Percentiles rank a stretch among this genome's conserved stretches.
These are phyloP conservation scores for Coelinius sp. DNA, from an alignment of 2,888 invertebrate species.

Conservation along the genomic window DNA sequence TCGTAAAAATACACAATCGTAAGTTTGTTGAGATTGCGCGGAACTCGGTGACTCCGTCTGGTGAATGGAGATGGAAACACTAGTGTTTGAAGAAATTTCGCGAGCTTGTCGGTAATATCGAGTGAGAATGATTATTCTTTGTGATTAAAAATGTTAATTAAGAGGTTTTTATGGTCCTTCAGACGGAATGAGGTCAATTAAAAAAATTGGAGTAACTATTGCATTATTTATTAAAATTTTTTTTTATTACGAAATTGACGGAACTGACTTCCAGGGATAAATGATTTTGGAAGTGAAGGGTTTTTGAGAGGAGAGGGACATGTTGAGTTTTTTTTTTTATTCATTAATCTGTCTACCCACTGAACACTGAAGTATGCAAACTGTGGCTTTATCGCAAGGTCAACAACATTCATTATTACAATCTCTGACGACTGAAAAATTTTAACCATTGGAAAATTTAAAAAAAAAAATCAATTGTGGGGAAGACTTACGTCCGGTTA, in stretches of 20 bases:
- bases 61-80: constrained; percentile 54
- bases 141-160: not conserved
- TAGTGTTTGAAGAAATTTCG: constrained; percentile 4
- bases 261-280: not conserved
- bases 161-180: not conserved
- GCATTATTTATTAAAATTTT: not conserved
- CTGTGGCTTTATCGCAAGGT: constrained; percentile 10
- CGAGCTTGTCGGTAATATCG: constrained; percentile 44
- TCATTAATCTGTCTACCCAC: not conserved
- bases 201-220: not conserved
- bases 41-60: constrained; percentile 64
- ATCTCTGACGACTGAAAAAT: not conserved
- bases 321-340: not conserved
- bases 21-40: constrained; percentile 15
- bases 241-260: not conserved
- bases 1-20: not conserved
- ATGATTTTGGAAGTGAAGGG: not conserved
- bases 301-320: not conserved
- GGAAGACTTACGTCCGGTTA: not conserved
- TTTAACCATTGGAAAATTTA: not conserved
- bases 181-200: not conserved
- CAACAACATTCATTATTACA: constrained; percentile 4
- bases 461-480: no score
- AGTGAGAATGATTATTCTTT: not conserved
- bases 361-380: not conserved